A percentile compares a stretch with the other conserved stretches of the same genome.
phyloP scores from a whole-genome alignment of 2,888 invertebrate genomes.

The Pristionchus fissidentatus region DNA sequence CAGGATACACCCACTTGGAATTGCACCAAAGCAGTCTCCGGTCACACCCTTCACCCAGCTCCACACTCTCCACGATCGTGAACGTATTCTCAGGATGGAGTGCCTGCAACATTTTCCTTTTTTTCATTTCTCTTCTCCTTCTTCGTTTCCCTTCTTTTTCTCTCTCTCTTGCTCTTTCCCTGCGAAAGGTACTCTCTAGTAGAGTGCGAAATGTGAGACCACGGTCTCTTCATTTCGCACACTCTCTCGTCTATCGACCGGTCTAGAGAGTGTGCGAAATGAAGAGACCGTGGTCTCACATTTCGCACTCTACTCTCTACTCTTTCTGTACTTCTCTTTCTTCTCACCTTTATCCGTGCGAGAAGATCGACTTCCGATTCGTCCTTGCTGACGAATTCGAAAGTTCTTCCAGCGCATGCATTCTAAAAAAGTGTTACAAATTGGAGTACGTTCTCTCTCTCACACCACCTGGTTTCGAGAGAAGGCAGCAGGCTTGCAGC shows the following conservation, averaged over 20 bases:
- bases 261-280: too few relatives aligned
- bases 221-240: too few relatives aligned
- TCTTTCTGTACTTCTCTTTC: not conserved
- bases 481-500: conserved; percentile 43
- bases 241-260: too few relatives aligned
- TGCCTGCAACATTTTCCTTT: conserved; percentile 42
- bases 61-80: conserved; percentile 48
- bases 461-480: conserved; percentile 37
- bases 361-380: conserved; percentile 47
- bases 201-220: too few relatives aligned
- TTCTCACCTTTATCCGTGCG: conserved; percentile 48
- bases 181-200: not conserved
- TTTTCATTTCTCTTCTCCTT: not conserved
- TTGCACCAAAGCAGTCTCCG: conserved; percentile 49
- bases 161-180: too few relatives aligned
- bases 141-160: not conserved
- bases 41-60: conserved; percentile 48
- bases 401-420: not conserved
- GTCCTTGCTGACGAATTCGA: conserved; percentile 22
- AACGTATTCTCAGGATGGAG: conserved; percentile 52
- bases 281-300: too few relatives aligned
- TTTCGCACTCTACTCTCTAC: too few relatives aligned
- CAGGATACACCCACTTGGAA: conserved; percentile 1
- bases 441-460: not conserved
- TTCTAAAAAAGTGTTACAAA: not conserved